Evolutionary conservation across 2,888 invertebrate genomes (phyloP), one percentile per base, ranked within the genome.

Genomic region (Pseudanteris insignis): DNA sequence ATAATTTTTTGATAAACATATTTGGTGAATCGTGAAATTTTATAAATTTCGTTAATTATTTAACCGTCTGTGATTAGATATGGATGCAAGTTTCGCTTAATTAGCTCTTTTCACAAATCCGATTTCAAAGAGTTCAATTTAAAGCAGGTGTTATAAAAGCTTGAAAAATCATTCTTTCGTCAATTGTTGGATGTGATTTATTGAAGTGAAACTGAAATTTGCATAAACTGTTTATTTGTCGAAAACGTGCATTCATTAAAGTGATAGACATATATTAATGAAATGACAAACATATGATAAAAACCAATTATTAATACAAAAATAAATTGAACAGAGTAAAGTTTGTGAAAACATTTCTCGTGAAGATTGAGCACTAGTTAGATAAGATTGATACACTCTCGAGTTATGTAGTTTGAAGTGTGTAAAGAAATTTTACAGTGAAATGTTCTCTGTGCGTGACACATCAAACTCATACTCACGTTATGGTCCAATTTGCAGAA

Each of bases 391-490:
- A 33, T 40, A 30, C 67, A 68, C 67, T 68, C 69, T 58, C 61
- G 66, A 65, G 65, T 70, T 65, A 67, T 65, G 50, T 51, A 69
- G 67, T 68, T 64, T 63, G 58, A 61, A 65, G 65, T 58, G 62
- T 69, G 70, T 68, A 67, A 71, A 69, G 67, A 68, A 68, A 70
- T 68, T 65, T 58, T 63, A 69, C 70, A 71, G 73, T 68, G 71
- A 74, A 70, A 67, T 70, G 61, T 64, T 58, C 66, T 67, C 69
- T 69, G 70, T 68, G 65, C 64, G 66, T 67, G 70, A 72, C 70
- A 65, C 62, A 60, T 59, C 64, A 63, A 55, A 46, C 47, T 48
- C 37, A 37, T 47, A 33, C 37, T 37, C 28, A 41, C 60, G 53
- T 40, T 38, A 60, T 38, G 33, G 32, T 33, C 38, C 51, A 47